Percentiles rank a stretch among this genome's conserved stretches.
These are phyloP conservation scores for Dynastes grantii DNA, from an alignment of 2,888 invertebrate genomes.

Conservation along the genomic window DNA sequence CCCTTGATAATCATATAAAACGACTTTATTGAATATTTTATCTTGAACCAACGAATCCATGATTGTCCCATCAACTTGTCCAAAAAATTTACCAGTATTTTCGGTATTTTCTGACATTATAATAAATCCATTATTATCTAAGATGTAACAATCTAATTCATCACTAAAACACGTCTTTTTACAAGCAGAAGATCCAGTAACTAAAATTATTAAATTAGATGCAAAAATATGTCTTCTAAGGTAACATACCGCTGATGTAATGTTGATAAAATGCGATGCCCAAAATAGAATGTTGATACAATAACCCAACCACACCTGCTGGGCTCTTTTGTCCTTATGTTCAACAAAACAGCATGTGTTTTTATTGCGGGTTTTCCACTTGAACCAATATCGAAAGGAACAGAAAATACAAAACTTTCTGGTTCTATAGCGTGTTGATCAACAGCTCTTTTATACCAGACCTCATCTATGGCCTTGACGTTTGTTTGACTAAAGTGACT, in stretches of 20 bases:
- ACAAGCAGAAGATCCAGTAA: constrained; percentile 80
- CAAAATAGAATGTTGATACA: constrained; percentile 88
- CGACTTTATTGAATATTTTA: constrained; percentile 90
- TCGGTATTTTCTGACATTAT: constrained; percentile 90
- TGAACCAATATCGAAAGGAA: constrained; percentile 81
- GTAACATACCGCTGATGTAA: constrained; percentile 85
- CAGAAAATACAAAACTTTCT: constrained; percentile 93
- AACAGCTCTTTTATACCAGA: constrained; percentile 93
- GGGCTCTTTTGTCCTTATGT: constrained; percentile 87
- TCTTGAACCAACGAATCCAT: constrained; percentile 95
- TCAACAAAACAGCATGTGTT: constrained; percentile 94
- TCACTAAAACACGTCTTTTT: constrained; percentile 90
- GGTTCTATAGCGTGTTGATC: constrained; percentile 91
- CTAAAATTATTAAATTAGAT: constrained; percentile 68
- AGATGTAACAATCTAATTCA: constrained; percentile 91
- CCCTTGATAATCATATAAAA: constrained; percentile 92
- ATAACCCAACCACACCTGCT: constrained; percentile 93
- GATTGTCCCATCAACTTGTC: constrained; percentile 94
- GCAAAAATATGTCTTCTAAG: background rate
- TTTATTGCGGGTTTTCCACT: constrained; percentile 72
- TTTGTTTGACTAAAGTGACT: constrained; percentile 89
- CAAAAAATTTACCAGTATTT: constrained; percentile 94
- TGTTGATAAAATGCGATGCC: constrained; percentile 89
- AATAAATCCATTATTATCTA: constrained; percentile 96
- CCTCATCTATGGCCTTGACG: constrained; percentile 87